phyloP scores from a whole-genome alignment of 2,113 vertebrate species.

The Emydocephalus ijimae region DNA sequence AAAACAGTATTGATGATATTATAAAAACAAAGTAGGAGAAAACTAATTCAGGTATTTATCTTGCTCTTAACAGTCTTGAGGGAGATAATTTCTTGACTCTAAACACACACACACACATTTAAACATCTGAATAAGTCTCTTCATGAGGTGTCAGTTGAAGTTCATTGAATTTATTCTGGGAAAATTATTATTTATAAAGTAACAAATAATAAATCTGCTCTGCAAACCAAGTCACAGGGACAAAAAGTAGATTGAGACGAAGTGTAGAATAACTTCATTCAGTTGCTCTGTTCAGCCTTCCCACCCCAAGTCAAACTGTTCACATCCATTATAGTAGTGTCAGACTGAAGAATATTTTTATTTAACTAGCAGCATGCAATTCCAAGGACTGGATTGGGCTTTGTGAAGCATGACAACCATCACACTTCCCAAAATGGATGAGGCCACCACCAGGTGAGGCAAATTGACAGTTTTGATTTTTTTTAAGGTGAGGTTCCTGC shows the following conservation, averaged over 20 bases:
- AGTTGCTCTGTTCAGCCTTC: not conserved
- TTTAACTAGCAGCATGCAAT: not conserved
- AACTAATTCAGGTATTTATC: not conserved
- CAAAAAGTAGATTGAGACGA: not conserved
- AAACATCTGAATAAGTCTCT: not conserved
- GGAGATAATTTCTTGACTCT: not conserved
- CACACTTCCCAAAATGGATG: not conserved
- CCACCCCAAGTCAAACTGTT: not conserved
- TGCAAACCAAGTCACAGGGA: not conserved
- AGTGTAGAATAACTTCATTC: not conserved
- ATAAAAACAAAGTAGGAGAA: not conserved
- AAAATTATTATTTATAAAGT: conserved; percentile 1
- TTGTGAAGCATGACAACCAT: not conserved
- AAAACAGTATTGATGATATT: not conserved
- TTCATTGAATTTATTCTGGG: conserved; percentile 2
- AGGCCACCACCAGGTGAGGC: not conserved
- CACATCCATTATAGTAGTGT: not conserved
- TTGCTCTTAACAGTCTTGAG: not conserved
- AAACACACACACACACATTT: not conserved
- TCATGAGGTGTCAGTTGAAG: not conserved
- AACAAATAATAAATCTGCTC: not conserved
- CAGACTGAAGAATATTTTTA: not conserved
- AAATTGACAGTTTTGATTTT: not conserved
- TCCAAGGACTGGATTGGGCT: not conserved
- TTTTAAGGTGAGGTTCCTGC: not conserved